Conservation (phyloP, 2,888 invertebrate genomes). For the Tethea ocularis region DNA sequence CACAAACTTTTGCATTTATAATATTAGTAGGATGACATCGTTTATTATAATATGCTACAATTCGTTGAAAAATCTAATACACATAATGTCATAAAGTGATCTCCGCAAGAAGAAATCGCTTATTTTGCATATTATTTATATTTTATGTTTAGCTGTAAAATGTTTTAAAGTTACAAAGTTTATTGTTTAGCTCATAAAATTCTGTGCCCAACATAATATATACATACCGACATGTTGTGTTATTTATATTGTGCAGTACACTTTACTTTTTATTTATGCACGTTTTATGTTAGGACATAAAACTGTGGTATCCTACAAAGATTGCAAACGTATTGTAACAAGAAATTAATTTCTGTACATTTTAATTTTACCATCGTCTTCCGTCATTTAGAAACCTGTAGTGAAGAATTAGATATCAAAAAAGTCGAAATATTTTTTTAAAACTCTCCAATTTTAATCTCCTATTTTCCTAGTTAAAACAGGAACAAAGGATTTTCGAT, state of each 20-base stretch:
- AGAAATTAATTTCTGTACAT: neutral
- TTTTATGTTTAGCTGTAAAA: conserved; percentile 70
- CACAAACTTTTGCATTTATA: too few relatives aligned
- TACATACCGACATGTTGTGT: conserved; percentile 23
- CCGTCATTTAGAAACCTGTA: neutral
- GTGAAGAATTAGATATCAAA: too few relatives aligned
- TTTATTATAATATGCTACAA: too few relatives aligned
- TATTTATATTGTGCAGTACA: conserved; percentile 7
- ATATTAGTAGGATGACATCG: too few relatives aligned
- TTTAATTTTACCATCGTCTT: neutral
- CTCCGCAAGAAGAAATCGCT: conserved; percentile 36
- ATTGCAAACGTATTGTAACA: neutral
- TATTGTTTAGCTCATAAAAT: conserved; percentile 65
- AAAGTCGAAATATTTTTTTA: neutral
- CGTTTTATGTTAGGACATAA: neutral
- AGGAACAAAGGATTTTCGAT: neutral
- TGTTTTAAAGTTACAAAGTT: conserved; percentile 67
- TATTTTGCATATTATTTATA: conserved; percentile 54
- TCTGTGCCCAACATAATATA: conserved; percentile 21
- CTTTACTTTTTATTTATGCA: conserved; percentile 7
- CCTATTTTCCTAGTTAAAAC: neutral
- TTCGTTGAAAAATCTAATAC: neutral
- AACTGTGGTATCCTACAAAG: neutral
- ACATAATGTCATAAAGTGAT: conserved; percentile 17
- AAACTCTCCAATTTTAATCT: too few relatives aligned